Evolutionary conservation across 2,113 vertebrate genomes (phyloP).

Genomic region (Brachyhypopomus gauderio): DNA sequence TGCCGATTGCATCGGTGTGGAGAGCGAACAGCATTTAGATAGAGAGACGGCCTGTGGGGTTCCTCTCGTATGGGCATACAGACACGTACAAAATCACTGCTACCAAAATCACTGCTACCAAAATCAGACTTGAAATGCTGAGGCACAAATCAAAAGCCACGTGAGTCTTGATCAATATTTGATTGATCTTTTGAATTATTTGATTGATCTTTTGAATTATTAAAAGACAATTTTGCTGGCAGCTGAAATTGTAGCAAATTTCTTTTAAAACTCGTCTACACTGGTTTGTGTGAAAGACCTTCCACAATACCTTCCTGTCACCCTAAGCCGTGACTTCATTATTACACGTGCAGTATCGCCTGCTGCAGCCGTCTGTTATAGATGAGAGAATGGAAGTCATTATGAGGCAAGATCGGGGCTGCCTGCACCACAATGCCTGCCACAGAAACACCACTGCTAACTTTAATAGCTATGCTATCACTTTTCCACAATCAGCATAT

Average conservation of each 20-base stretch:
- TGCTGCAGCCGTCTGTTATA: constrained; percentile 4
- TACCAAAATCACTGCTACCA: constrained; percentile 15
- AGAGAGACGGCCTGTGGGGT: background rate
- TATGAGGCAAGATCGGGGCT: background rate
- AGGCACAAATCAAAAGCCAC: constrained; percentile 31
- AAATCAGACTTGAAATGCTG: constrained; percentile 25
- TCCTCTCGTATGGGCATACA: background rate
- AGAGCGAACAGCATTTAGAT: background rate
- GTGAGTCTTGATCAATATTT: constrained; percentile 43
- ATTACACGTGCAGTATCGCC: constrained; percentile 6
- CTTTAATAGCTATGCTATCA: background rate
- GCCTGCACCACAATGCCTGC: no score
- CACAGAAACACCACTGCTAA: no score
- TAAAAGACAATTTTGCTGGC: constrained; percentile 42
- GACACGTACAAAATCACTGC: constrained; percentile 15
- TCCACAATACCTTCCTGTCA: background rate
- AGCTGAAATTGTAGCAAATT: background rate
- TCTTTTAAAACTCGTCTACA: constrained; percentile 30
- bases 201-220: constrained; percentile 41
- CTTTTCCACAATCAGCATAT: background rate
- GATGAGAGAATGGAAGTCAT: background rate
- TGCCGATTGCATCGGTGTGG: constrained; percentile 14
- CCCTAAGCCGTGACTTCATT: constrained; percentile 28
- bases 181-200: constrained; percentile 7
- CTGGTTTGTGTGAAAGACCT: constrained; percentile 24